phyloP scores from a whole-genome alignment of 2,113 vertebrate species.

The Emydocephalus ijimae region DNA sequence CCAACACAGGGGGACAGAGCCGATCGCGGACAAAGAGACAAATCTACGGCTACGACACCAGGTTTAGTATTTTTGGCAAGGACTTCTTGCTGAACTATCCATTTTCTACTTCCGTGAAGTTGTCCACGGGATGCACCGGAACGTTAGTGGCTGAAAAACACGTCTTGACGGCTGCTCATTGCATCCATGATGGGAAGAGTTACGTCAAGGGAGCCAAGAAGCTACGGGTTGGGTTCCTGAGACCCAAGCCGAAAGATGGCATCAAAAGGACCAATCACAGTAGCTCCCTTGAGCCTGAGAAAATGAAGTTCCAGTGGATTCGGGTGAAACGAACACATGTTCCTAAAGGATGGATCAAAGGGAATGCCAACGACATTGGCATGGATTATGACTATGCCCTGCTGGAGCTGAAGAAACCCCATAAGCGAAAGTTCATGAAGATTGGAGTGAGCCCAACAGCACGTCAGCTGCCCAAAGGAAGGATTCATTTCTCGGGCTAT shows the following conservation, averaged over 20 bases:
- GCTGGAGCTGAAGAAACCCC: constrained; percentile 92
- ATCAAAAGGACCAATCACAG: constrained; percentile 61
- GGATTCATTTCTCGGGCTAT: constrained; percentile 95
- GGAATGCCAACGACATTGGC: constrained; percentile 92
- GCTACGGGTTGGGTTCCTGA: constrained; percentile 91
- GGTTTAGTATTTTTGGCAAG: constrained; percentile 92
- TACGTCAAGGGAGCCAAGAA: constrained; percentile 95
- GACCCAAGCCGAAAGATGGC: constrained; percentile 77
- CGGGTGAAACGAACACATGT: constrained; percentile 92
- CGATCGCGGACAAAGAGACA: constrained; percentile 83
- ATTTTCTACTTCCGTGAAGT: constrained; percentile 91
- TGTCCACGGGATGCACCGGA: constrained; percentile 93
- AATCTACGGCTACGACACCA: constrained; percentile 91
- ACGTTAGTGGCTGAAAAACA: constrained; percentile 91
- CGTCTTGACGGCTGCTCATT: constrained; percentile 93
- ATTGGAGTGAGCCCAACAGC: constrained; percentile 88
- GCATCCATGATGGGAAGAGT: constrained; percentile 93
- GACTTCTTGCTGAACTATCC: constrained; percentile 90
- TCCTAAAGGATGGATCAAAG: constrained; percentile 98
- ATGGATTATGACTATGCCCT: constrained; percentile 99
- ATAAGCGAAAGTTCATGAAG: constrained; percentile 93
- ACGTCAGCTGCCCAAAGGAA: constrained; percentile 80
- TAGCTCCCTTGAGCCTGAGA: constrained; percentile 62
- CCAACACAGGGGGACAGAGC: constrained; percentile 33
- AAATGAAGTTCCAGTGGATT: constrained; percentile 98